Conservation (phyloP, 37 sponge, comb jelly and placozoan genomes). For the Amphimedon queenslandica region DNA sequence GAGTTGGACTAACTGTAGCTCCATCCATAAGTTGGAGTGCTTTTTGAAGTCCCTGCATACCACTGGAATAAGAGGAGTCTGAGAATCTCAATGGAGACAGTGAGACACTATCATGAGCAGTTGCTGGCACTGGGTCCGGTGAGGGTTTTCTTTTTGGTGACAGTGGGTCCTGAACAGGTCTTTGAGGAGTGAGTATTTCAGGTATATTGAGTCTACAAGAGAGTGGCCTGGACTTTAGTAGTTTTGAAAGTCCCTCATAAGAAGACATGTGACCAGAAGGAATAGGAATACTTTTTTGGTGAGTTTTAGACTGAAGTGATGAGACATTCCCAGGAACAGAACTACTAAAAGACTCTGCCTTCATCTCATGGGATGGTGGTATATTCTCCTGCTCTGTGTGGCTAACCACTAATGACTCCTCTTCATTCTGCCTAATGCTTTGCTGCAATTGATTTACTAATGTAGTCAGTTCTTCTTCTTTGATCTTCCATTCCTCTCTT, state of each 20-base stretch:
- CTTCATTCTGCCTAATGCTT: background rate
- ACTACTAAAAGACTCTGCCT: background rate
- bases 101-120: background rate
- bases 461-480: background rate
- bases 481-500: constrained; percentile 8
- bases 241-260: too few species aligned
- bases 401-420: background rate
- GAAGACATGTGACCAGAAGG: too few species aligned
- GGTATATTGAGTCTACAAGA: too few species aligned
- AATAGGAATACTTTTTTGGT: too few species aligned
- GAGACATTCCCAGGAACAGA: too few species aligned
- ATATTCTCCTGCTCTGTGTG: background rate
- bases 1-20: background rate
- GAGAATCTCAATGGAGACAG: constrained; percentile 4
- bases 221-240: too few species aligned
- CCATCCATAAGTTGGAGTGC: background rate
- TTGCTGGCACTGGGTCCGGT: too few species aligned
- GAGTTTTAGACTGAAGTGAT: too few species aligned
- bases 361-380: too few species aligned
- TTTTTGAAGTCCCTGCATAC: background rate
- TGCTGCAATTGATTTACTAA: background rate
- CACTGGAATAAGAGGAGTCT: background rate
- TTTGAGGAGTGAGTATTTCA: too few species aligned
- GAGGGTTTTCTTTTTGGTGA: too few species aligned
- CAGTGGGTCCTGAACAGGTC: too few species aligned